A percentile compares a stretch with the other conserved stretches of the same genome.
These are phyloP conservation scores for Alectoris magna DNA, from an alignment of 2,797 vertebrate genomes.

Conservation along the genomic window DNA sequence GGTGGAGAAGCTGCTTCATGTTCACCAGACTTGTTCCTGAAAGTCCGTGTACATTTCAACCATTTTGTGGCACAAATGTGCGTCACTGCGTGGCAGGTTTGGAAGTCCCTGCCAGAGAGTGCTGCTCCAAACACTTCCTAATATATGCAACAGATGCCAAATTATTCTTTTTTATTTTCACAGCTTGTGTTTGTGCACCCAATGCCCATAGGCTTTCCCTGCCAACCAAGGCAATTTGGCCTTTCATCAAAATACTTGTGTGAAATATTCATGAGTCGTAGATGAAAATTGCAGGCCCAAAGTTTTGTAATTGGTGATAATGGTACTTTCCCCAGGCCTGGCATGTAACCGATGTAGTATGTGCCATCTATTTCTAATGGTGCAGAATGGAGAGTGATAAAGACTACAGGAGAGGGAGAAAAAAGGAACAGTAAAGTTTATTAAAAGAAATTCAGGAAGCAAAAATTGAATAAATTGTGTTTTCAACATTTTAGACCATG, in stretches of 20 bases:
- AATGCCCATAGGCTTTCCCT: conserved; percentile 19
- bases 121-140: conserved; percentile 44
- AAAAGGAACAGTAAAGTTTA: not conserved
- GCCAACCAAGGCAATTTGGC: conserved; percentile 59
- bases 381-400: not conserved
- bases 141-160: conserved; percentile 54
- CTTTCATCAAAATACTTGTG: conserved; percentile 31
- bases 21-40: conserved; percentile 30
- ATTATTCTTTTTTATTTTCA: conserved; percentile 69
- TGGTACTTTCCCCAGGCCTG: not conserved
- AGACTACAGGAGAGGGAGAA: not conserved
- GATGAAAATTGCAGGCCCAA: not conserved
- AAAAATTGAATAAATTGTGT: not conserved
- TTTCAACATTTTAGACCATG: not conserved
- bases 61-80: conserved; percentile 24
- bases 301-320: conserved; percentile 9
- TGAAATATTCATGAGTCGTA: conserved; percentile 57
- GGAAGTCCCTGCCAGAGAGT: conserved; percentile 37
- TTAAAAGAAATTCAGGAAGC: not conserved
- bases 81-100: conserved; percentile 25
- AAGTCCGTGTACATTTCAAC: conserved; percentile 29
- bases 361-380: not conserved
- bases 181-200: conserved; percentile 66
- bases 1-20: conserved; percentile 33
- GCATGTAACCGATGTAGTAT: not conserved